These are phyloP conservation scores for Rhinolophus sinicus DNA, from an alignment of 2,113 vertebrate genomes.

Conservation along the genomic window DNA sequence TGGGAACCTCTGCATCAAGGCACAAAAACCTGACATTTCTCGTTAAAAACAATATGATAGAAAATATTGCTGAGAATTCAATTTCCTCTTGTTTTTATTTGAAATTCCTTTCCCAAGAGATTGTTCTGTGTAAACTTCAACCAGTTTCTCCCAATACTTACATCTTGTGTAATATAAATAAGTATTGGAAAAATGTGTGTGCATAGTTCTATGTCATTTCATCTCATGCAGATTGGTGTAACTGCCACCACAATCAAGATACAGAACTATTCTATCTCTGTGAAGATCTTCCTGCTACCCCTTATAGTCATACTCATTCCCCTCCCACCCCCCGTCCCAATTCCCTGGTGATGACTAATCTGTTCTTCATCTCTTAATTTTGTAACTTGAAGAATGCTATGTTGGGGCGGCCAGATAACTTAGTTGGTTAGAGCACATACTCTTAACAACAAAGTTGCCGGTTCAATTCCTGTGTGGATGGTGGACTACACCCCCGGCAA, in stretches of 20 bases:
- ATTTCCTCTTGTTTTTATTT: constrained; percentile 13
- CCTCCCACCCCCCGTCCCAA: neutral
- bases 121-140: neutral
- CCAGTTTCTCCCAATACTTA: neutral
- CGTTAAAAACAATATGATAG: neutral
- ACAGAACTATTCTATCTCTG: neutral
- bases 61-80: neutral
- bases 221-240: neutral
- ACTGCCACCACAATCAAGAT: neutral
- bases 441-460: too few relatives aligned
- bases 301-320: neutral
- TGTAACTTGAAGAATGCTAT: neutral
- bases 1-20: neutral
- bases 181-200: neutral
- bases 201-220: neutral
- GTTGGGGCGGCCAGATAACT: neutral
- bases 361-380: neutral
- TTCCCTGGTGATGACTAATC: neutral
- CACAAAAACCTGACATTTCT: neutral
- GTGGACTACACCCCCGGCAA: too few relatives aligned
- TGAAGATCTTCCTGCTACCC: neutral
- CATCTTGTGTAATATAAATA: neutral
- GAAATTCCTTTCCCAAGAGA: neutral
- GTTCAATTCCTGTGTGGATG: too few relatives aligned
- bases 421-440: too few relatives aligned